Percentiles rank a stretch among this genome's conserved stretches.
These are phyloP conservation scores for Perognathus longimembris DNA, from an alignment of 2,113 vertebrate genomes.

Conservation along the genomic window DNA sequence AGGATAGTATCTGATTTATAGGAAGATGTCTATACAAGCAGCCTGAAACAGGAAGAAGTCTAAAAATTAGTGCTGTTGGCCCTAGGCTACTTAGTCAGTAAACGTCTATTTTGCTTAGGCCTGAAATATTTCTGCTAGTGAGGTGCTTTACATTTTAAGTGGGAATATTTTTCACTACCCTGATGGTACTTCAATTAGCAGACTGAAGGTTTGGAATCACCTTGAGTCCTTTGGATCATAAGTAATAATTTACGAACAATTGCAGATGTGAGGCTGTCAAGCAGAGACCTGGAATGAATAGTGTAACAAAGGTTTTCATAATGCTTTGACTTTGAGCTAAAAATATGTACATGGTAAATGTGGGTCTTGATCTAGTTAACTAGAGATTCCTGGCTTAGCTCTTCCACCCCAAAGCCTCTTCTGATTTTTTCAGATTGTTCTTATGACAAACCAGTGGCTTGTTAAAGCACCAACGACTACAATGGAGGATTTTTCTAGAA, in stretches of 20 bases:
- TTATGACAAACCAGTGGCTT: background rate
- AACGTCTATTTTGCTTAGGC: background rate
- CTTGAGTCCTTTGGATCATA: background rate
- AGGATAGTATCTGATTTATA: slow-evolving; percentile 39
- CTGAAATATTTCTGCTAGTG: background rate
- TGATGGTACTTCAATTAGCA: background rate
- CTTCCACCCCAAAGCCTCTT: background rate
- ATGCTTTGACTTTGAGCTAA: background rate
- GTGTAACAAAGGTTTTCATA: background rate
- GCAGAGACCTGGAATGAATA: background rate
- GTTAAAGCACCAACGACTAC: background rate
- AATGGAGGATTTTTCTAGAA: background rate
- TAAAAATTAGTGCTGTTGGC: slow-evolving; percentile 46
- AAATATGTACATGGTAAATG: background rate
- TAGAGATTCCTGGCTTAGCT: background rate
- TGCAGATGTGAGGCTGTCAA: background rate
- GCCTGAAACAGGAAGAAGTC: slow-evolving; percentile 1
- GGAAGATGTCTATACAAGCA: background rate
- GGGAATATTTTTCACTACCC: background rate
- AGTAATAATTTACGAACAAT: slow-evolving; percentile 40
- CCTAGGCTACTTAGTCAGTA: background rate
- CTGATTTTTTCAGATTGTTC: background rate
- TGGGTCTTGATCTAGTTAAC: background rate
- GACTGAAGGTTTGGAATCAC: background rate
- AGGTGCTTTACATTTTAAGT: slow-evolving; percentile 45